Evolutionary conservation across 2,888 invertebrate genomes (phyloP).

Genomic region (Drosophila peninsularis): DNA sequence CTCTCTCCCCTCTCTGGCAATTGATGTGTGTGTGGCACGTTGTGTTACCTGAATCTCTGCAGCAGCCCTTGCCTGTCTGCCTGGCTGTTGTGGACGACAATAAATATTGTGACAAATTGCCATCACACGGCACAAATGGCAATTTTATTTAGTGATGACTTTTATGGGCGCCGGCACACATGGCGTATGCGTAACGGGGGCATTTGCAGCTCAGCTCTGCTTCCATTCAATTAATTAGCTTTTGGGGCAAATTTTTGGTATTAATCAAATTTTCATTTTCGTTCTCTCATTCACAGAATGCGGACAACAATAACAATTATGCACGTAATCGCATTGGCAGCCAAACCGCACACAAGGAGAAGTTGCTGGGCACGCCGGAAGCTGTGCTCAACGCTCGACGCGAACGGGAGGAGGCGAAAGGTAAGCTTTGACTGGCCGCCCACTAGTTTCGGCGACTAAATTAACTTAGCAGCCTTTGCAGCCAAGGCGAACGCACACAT

Average conservation of each 20-base stretch:
- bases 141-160: slow-evolving; percentile 67
- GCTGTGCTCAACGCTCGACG: slow-evolving; percentile 79
- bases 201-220: slow-evolving; percentile 12
- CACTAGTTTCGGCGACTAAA: background rate
- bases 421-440: slow-evolving; percentile 9
- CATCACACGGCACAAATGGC: slow-evolving; percentile 64
- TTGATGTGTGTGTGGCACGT: slow-evolving; percentile 68
- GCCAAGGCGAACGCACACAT: slow-evolving; percentile 82
- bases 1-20: background rate
- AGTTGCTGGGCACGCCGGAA: slow-evolving; percentile 79
- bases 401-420: slow-evolving; percentile 55
- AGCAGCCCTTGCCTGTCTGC: slow-evolving; percentile 32
- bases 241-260: slow-evolving; percentile 14
- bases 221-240: slow-evolving; percentile 50
- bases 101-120: slow-evolving; percentile 79
- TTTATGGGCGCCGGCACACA: slow-evolving; percentile 56
- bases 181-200: slow-evolving; percentile 67
- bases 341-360: slow-evolving; percentile 79
- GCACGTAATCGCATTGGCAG: slow-evolving; percentile 81
- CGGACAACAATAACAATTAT: slow-evolving; percentile 73
- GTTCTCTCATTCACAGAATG: slow-evolving; percentile 56
- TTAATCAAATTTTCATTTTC: slow-evolving; percentile 28
- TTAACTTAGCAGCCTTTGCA: slow-evolving; percentile 65
- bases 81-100: slow-evolving; percentile 48
- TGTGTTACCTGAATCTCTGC: slow-evolving; percentile 75